A percentile compares a stretch with the other conserved stretches of the same genome.
Evolutionary conservation across 2,888 invertebrate genomes (phyloP).

Genomic region (Quadriops clusia): DNA sequence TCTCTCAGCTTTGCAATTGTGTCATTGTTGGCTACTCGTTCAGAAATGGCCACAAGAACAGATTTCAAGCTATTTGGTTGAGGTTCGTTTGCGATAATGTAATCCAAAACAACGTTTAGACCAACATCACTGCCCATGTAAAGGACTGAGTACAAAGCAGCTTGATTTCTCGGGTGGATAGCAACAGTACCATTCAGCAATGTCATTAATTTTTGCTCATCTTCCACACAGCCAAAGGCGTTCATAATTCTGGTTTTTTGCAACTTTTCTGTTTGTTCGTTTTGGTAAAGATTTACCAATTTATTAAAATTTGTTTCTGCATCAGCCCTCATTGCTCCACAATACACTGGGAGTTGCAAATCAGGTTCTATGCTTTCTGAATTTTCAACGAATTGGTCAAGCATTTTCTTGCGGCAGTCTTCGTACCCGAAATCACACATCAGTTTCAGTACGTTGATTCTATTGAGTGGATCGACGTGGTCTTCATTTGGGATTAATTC

Average conservation of each 20-base stretch:
- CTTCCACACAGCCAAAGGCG: slow-evolving; percentile 52
- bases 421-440: slow-evolving; percentile 30
- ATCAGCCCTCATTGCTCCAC: slow-evolving; percentile 43
- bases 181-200: slow-evolving; percentile 20
- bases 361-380: slow-evolving; percentile 42
- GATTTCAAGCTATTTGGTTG: no score
- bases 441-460: slow-evolving; percentile 23
- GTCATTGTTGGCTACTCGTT: no score
- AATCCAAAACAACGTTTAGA: slow-evolving; percentile 19
- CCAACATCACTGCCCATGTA: slow-evolving; percentile 19
- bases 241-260: slow-evolving; percentile 53
- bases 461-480: slow-evolving; percentile 25
- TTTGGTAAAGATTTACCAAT: slow-evolving; percentile 18
- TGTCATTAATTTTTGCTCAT: slow-evolving; percentile 41
- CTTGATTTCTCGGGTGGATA: not conserved
- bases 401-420: slow-evolving; percentile 22
- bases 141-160: slow-evolving; percentile 7
- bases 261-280: slow-evolving; percentile 6
- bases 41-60: no score
- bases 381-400: not conserved
- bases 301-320: slow-evolving; percentile 28
- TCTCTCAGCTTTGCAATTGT: no score
- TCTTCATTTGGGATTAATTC: slow-evolving; percentile 19
- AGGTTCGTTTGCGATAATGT: slow-evolving; percentile 19
- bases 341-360: slow-evolving; percentile 45